Evolutionary conservation across 2,113 vertebrate genomes (phyloP).

Genomic region (Tor tambroides): DNA sequence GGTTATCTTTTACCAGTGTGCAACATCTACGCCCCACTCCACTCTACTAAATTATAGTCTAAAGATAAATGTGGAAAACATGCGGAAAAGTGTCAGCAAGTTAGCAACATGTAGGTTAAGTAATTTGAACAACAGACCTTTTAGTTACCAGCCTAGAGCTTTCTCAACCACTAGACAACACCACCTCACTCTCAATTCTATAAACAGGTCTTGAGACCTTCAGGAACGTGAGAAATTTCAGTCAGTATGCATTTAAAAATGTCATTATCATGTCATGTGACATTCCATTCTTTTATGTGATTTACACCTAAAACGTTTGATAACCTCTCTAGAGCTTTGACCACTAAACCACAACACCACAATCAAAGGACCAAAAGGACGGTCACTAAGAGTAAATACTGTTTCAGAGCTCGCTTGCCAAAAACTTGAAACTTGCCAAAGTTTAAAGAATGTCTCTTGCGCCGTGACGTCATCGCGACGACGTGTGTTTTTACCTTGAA

Average conservation of each 20-base stretch:
- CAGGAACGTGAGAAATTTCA: background rate
- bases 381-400: too few relatives aligned
- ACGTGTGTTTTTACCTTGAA: slow-evolving; percentile 86
- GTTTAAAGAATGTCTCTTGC: background rate
- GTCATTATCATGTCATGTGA: background rate
- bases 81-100: too few relatives aligned
- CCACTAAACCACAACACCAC: background rate
- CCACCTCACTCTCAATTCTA: background rate
- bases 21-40: too few relatives aligned
- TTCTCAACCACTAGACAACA: background rate
- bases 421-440: background rate
- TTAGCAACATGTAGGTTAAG: too few relatives aligned
- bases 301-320: background rate
- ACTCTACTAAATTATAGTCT: too few relatives aligned
- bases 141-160: background rate
- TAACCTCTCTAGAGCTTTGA: background rate
- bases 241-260: background rate
- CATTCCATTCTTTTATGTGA: background rate
- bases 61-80: too few relatives aligned
- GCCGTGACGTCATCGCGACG: slow-evolving; percentile 51
- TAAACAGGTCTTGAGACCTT: background rate
- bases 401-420: too few relatives aligned
- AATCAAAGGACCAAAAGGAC: background rate
- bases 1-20: too few relatives aligned
- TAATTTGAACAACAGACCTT: too few relatives aligned